Evolutionary conservation across 2,888 invertebrate genomes (phyloP).

Genomic region (Acronicta psi): DNA sequence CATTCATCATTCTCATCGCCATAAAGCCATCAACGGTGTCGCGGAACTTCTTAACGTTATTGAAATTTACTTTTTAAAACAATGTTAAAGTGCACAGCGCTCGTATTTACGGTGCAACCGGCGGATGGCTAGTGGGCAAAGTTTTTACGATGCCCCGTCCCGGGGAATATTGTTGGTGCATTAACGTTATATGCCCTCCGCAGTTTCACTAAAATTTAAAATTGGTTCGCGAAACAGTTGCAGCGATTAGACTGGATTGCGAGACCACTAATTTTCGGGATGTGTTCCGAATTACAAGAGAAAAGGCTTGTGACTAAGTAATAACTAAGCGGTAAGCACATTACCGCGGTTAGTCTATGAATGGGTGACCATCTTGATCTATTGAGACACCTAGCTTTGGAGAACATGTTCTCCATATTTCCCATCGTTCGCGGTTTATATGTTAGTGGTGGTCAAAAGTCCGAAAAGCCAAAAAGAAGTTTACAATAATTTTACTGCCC

Average conservation of each 20-base stretch:
- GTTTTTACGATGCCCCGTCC: constrained; percentile 84
- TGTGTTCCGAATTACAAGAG: constrained; percentile 47
- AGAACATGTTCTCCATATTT: too few relatives aligned
- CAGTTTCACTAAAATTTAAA: constrained; percentile 81
- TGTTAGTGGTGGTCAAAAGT: too few relatives aligned
- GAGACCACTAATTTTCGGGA: constrained; percentile 65
- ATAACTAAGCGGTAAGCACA: too few relatives aligned
- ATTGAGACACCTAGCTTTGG: too few relatives aligned
- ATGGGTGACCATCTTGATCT: too few relatives aligned
- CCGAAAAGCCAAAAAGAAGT: too few relatives aligned
- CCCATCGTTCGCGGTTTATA: too few relatives aligned
- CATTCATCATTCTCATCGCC: constrained; percentile 61
- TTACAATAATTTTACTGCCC: too few relatives aligned
- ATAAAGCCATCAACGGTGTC: constrained; percentile 68
- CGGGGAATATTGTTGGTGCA: constrained; percentile 83
- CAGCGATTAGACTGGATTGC: constrained; percentile 73
- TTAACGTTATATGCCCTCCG: constrained; percentile 82
- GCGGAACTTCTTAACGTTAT: constrained; percentile 79
- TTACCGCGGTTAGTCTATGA: too few relatives aligned
- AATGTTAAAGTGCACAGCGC: constrained; percentile 80
- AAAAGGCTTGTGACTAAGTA: too few relatives aligned
- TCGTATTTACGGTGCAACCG: constrained; percentile 64
- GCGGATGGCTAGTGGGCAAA: constrained; percentile 75
- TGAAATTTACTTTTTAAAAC: constrained; percentile 84
- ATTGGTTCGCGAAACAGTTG: constrained; percentile 78